Percentiles rank a stretch among this genome's conserved stretches.
phyloP scores from a whole-genome alignment of 2,797 vertebrate species.

The Micromesistius poutassou region DNA sequence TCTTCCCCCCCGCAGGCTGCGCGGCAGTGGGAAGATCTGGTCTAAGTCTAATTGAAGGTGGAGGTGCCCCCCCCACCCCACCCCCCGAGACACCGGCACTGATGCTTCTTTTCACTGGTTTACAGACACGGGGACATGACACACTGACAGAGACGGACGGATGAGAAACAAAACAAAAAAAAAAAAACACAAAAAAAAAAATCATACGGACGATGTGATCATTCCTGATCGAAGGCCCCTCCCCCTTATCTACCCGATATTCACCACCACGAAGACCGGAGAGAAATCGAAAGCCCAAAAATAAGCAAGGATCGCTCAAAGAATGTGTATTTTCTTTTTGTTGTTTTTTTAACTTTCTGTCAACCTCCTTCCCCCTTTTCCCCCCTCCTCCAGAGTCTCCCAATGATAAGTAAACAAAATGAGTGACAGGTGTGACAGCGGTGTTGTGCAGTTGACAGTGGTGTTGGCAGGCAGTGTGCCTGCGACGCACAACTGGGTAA shows the following conservation, averaged over 20 bases:
- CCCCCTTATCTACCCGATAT: not conserved
- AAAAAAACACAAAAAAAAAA: not conserved
- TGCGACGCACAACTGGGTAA: not conserved
- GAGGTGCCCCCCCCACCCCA: slow-evolving; percentile 9
- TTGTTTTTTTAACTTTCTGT: slow-evolving; percentile 2
- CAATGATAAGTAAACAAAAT: not conserved
- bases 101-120: slow-evolving; percentile 51
- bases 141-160: slow-evolving; percentile 32
- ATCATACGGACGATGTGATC: slow-evolving; percentile 1
- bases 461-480: not conserved
- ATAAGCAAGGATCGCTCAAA: not conserved
- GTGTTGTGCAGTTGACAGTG: not conserved
- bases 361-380: not conserved
- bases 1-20: slow-evolving; percentile 74
- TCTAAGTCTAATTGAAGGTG: slow-evolving; percentile 90
- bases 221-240: not conserved
- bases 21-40: slow-evolving; percentile 98
- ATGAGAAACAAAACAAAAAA: slow-evolving; percentile 14
- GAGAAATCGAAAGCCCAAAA: not conserved
- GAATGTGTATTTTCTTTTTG: not conserved
- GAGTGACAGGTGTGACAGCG: not conserved
- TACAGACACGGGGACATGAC: slow-evolving; percentile 36
- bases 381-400: not conserved
- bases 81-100: slow-evolving; percentile 32
- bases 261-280: not conserved